phyloP scores from a whole-genome alignment of 2,888 invertebrate species.

The Odontomyia ornata region DNA sequence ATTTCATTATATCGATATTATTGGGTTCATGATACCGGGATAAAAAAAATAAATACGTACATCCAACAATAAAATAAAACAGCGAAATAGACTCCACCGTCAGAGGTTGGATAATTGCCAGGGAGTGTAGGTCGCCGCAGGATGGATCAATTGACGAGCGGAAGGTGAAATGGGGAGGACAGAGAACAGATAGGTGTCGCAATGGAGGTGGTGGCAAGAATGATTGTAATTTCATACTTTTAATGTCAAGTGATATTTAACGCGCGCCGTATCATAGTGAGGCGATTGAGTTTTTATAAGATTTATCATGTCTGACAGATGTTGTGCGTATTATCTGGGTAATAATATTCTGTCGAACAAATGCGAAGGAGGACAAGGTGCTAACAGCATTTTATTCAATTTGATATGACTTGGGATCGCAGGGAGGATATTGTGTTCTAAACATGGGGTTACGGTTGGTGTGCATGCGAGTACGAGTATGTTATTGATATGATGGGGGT shows the following conservation, averaged over 20 bases:
- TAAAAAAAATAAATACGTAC: background rate
- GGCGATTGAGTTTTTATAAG: background rate
- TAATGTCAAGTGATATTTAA: slow-evolving; percentile 28
- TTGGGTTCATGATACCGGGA: background rate
- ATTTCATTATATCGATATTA: slow-evolving; percentile 23
- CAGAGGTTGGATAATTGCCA: background rate
- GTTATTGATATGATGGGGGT: too few species aligned
- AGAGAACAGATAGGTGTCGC: background rate
- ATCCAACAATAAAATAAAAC: background rate
- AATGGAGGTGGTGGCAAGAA: background rate
- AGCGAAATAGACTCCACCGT: background rate
- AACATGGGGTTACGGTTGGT: background rate
- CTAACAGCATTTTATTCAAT: background rate
- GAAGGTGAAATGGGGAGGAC: background rate
- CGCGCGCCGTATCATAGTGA: background rate
- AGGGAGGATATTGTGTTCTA: background rate
- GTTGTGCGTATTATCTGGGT: slow-evolving; percentile 20
- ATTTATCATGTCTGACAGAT: slow-evolving; percentile 22
- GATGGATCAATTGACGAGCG: background rate
- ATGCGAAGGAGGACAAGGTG: slow-evolving; percentile 16
- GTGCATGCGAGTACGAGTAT: too few species aligned
- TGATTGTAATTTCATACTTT: slow-evolving; percentile 35
- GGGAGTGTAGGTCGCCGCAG: background rate
- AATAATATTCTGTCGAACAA: background rate
- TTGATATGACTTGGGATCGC: background rate